Base-by-base conservation (phyloP, 2,797 vertebrate species). In the Neosilurus mollespiculum region DNA sequence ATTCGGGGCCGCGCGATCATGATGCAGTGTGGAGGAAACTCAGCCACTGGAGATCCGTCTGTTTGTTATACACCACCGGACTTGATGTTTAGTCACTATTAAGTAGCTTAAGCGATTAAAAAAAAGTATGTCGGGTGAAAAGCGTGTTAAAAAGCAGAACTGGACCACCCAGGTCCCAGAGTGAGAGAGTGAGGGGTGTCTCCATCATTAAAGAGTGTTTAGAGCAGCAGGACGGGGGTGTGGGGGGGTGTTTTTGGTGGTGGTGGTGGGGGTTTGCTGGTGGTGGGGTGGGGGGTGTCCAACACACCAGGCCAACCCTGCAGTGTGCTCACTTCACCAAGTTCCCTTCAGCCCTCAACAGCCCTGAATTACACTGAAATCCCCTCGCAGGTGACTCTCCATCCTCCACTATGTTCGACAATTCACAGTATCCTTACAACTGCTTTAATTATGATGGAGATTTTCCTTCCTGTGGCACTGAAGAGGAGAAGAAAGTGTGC, bases 361-460 rank as follows among this genome's bases (percentile, higher is more conserved):
- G 72, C 58, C 80, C 79, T 76, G 76, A 78, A 62, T 86, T 80
- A 53, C 67, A 51, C 37, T 84, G 62, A 84, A 58, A 83, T 67
- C 78, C 78, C 90, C 90, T 83, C 59, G 78, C 83, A 85, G 82
- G 85, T 86, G 87, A 83, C 83, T 81, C 37, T 81, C 61, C 54
- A 72, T 51, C 83, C 84, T 59, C 56, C 76, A 69, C 54, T 18
- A 99, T 99, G 98, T 99, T 99, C 88, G 97, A 99, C 90, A 96
- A 96, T 91, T 94, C 97, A 0, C 95, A 98, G 90, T 99, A 99
- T 85, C 98, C 98, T 81, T 99, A 99, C 85, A 99, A 99, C 92
- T 99, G 98, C 84, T 99, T 99, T 85, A 98, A 98, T 90, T 96
- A 99, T n/a, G 96, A 98, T 81, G 96, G 96, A 14, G 97, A 98